Percentiles rank a stretch among this genome's conserved stretches.
These are phyloP conservation scores for Pristionchus fissidentatus DNA, from an alignment of 2,888 invertebrate genomes.

Conservation along the genomic window DNA sequence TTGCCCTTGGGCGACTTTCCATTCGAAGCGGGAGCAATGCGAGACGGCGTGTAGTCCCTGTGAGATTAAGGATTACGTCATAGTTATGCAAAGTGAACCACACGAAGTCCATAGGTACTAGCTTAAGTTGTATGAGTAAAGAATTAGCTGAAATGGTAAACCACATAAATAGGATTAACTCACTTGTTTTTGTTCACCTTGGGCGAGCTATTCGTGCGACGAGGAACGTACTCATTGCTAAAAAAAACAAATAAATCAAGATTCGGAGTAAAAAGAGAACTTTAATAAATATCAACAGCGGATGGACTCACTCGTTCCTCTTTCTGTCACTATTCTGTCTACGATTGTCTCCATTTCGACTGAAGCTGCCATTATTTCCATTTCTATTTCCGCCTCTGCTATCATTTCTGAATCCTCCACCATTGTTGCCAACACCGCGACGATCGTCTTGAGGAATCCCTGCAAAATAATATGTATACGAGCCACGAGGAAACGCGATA, in stretches of 20 bases:
- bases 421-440: not conserved
- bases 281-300: no score
- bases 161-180: not conserved
- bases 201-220: conserved; percentile 11
- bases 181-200: conserved; percentile 16
- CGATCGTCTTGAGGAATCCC: not conserved
- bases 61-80: not conserved
- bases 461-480: not conserved
- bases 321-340: not conserved
- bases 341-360: not conserved
- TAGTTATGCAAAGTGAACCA: not conserved
- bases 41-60: not conserved
- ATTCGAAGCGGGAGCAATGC: not conserved
- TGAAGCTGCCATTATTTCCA: conserved; percentile 4
- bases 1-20: not conserved
- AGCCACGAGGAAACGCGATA: no score
- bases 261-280: no score
- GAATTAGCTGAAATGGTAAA: no score
- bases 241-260: no score
- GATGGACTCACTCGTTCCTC: conserved; percentile 6
- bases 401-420: not conserved
- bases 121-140: no score
- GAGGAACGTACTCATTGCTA: conserved; percentile 7
- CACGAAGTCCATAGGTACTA: no score
- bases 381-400: not conserved